phyloP scores from a whole-genome alignment of 2,797 vertebrate species.

The Chanos chanos region DNA sequence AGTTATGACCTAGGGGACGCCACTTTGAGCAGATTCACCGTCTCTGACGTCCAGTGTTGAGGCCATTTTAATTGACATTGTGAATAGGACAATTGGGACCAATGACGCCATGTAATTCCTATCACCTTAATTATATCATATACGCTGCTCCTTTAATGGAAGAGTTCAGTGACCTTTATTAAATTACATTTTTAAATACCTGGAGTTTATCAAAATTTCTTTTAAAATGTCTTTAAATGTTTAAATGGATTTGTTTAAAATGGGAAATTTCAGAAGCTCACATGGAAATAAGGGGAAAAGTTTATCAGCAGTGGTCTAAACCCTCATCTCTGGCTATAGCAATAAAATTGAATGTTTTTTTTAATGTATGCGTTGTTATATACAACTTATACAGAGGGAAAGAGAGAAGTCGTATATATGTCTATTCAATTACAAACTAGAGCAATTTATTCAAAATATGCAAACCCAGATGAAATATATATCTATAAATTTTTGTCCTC shows the following conservation, averaged over 20 bases:
- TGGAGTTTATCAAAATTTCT: conserved; percentile 13
- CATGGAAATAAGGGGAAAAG: too few species aligned
- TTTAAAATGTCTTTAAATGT: conserved; percentile 2
- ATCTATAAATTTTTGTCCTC: too few species aligned
- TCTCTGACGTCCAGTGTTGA: conserved; percentile 3
- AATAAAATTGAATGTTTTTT: not conserved
- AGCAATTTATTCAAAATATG: too few species aligned
- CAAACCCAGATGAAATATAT: too few species aligned
- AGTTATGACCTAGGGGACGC: not conserved
- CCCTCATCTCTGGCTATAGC: not conserved
- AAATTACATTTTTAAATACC: not conserved
- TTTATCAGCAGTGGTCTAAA: not conserved
- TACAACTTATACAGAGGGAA: too few species aligned
- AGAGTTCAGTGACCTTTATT: not conserved
- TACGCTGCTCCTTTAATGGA: not conserved
- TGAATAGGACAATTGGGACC: conserved; percentile 1
- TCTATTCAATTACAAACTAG: too few species aligned
- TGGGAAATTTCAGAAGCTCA: too few species aligned
- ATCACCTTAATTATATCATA: conserved; percentile 34
- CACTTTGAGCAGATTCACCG: conserved; percentile 21
- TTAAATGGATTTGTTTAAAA: too few species aligned
- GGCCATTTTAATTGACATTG: conserved; percentile 25
- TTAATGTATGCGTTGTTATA: not conserved
- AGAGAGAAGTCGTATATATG: too few species aligned
- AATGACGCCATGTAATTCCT: conserved; percentile 11